Conservation (phyloP, 2,888 invertebrate genomes). For the Sceliomorpha sp. region DNA sequence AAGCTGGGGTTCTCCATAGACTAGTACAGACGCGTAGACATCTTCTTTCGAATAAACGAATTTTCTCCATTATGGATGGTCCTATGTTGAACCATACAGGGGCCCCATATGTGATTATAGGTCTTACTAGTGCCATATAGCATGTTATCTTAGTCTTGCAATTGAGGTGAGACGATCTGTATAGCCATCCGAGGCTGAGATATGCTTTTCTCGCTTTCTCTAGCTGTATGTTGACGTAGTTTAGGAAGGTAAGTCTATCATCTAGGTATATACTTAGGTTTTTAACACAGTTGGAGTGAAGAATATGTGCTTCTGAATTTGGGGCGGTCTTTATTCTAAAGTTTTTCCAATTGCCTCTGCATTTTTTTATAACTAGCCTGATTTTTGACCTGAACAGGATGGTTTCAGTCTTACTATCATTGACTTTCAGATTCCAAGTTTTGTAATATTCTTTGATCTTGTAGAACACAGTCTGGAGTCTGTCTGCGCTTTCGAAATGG, state of each 20-base stretch:
- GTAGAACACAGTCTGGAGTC: conserved; percentile 14
- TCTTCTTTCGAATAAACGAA: conserved; percentile 27
- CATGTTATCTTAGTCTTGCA: conserved; percentile 31
- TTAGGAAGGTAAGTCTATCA: too few species aligned
- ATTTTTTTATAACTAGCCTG: conserved; percentile 1
- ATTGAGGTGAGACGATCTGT: too few species aligned
- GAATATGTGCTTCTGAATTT: neutral
- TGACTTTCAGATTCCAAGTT: conserved; percentile 46
- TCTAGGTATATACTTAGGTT: conserved; percentile 52
- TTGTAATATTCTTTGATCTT: conserved; percentile 34
- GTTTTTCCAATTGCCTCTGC: conserved; percentile 3
- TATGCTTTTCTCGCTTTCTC: conserved; percentile 53
- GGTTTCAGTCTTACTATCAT: conserved; percentile 40
- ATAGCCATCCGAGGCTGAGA: too few species aligned
- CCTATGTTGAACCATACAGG: conserved; percentile 34
- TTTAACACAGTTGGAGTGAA: conserved; percentile 43
- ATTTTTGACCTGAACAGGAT: conserved; percentile 41
- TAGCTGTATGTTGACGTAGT: conserved; percentile 36
- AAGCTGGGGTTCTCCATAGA: conserved; percentile 7
- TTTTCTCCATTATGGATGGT: conserved; percentile 31
- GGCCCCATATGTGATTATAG: conserved; percentile 45
- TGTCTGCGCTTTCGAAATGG: neutral
- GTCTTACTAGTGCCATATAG: conserved; percentile 38
- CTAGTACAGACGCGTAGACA: conserved; percentile 29
- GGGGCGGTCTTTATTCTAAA: conserved; percentile 20